These are phyloP conservation scores for Dicentrarchus labrax DNA, from an alignment of 2,113 vertebrate genomes.

Conservation along the genomic window DNA sequence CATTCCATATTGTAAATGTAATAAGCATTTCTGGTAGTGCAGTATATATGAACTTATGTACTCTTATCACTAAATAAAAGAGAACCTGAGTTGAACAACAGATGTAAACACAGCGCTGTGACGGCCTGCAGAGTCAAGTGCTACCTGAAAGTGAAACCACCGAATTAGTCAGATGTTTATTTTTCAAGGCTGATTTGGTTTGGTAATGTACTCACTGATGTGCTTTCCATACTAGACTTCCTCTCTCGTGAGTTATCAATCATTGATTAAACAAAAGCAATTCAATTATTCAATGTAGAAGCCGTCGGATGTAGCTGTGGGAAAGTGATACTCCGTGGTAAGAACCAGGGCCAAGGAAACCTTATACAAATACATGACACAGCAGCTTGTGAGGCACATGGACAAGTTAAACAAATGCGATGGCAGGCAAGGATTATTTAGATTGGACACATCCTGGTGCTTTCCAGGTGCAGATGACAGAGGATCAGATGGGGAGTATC, in stretches of 20 bases:
- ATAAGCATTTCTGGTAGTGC: neutral
- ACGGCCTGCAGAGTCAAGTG: constrained; percentile 1
- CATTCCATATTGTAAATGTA: neutral
- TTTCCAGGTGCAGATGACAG: constrained; percentile 55
- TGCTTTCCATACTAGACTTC: constrained; percentile 32
- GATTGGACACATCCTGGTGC: constrained; percentile 31
- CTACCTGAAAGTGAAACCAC: constrained; percentile 14
- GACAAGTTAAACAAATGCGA: constrained; percentile 64
- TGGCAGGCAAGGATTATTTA: constrained; percentile 49
- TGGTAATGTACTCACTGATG: constrained; percentile 42
- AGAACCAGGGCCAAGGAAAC: constrained; percentile 42
- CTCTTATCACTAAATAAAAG: neutral
- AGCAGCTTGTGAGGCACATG: constrained; percentile 21
- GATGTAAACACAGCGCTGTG: constrained; percentile 24
- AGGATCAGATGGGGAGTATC: constrained; percentile 37
- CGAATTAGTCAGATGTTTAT: constrained; percentile 35
- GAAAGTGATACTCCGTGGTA: constrained; percentile 46
- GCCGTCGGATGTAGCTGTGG: constrained; percentile 6
- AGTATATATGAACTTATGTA: too few species aligned
- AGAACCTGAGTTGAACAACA: neutral
- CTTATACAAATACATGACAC: constrained; percentile 35
- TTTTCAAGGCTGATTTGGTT: constrained; percentile 44
- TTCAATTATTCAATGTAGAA: constrained; percentile 34
- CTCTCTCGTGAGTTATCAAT: constrained; percentile 40
- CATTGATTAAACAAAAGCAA: constrained; percentile 55